Base-by-base conservation (phyloP, 2,888 invertebrate species). In the Polydrusus cervinus region DNA sequence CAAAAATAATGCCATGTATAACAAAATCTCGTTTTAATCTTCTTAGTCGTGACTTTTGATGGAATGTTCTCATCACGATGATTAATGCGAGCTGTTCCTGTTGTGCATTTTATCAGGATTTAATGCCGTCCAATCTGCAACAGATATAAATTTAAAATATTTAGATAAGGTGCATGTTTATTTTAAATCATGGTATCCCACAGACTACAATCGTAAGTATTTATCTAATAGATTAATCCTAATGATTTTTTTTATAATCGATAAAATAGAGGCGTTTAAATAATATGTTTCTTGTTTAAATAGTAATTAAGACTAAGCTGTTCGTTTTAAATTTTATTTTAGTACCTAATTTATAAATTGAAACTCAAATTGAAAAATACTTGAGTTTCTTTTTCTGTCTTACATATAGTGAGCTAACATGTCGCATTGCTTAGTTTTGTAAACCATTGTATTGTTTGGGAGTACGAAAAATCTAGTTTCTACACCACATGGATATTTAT, bases 1-100 rank as follows among this genome's bases (percentile, higher is more conserved):
- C 73, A 49, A 67, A 74, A 68, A 74, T 69, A 51, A 64, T 66
- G 25, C 49, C 64, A 70, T 66, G 75, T 71, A 75, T 66, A 65
- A 75, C 61, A 75, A 71, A 57, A 47, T 62, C 60, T 60, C 66
- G 40, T 62, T 74, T 74, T 74, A 74, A 74, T 74, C 70, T 69
- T 25, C 38, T 61, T 49, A 38, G 71, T 72, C 72, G 76, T 68
- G 72, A 76, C 72, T 76, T 72, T 76, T 76, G 76, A 76, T 76
- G 67, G 76, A 76, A 76, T 60, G 76, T 76, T 76, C 76, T 76
- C 76, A 76, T 76, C 76, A 76, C 45, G 68, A 57, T 76, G 76
- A 76, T 76, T 72, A 76, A 76, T 76, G 64, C 45, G 67, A 69
- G 60, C 69, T 45, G 68, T 76, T 72, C 68, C 67, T 62, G 68